These are phyloP conservation scores for Vanessa atalanta DNA, from an alignment of 1,140 invertebrate species.

Conservation along the genomic window DNA sequence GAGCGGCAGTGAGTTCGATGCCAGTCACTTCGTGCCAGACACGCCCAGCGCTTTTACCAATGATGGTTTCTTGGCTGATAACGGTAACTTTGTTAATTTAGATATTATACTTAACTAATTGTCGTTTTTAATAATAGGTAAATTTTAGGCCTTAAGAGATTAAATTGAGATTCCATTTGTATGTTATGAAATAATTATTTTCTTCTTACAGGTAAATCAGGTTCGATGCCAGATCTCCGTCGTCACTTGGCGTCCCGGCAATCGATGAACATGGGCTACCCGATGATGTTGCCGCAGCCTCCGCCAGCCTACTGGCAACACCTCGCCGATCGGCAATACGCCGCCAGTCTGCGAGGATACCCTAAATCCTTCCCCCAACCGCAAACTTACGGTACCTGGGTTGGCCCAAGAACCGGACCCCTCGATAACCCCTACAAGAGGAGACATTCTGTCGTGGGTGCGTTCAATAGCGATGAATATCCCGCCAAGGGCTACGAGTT, in stretches of 20 bases:
- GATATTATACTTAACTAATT: neutral
- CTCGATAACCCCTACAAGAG: slow-evolving; percentile 68
- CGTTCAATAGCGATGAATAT: slow-evolving; percentile 68
- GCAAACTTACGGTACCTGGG: slow-evolving; percentile 72
- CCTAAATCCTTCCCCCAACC: slow-evolving; percentile 58
- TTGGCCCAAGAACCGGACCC: slow-evolving; percentile 60
- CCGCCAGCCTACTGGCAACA: slow-evolving; percentile 75
- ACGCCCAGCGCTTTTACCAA: slow-evolving; percentile 73
- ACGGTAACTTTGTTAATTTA: slow-evolving; percentile 47
- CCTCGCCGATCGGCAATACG: slow-evolving; percentile 68
- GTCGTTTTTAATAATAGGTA: no score
- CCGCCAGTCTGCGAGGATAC: slow-evolving; percentile 62
- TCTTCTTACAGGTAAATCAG: slow-evolving; percentile 76
- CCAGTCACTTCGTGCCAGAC: slow-evolving; percentile 81
- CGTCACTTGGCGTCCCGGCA: slow-evolving; percentile 71
- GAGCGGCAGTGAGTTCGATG: slow-evolving; percentile 83
- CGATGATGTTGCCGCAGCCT: slow-evolving; percentile 58
- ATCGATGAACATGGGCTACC: slow-evolving; percentile 65
- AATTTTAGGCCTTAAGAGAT: no score
- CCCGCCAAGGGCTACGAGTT: slow-evolving; percentile 65
- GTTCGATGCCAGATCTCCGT: slow-evolving; percentile 82
- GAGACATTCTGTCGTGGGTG: slow-evolving; percentile 69
- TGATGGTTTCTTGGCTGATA: slow-evolving; percentile 74
- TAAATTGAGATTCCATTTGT: neutral
- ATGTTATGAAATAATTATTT: neutral